These are phyloP conservation scores for Eutolmus rufibarbis DNA, from an alignment of 2,888 invertebrate species.

Conservation along the genomic window DNA sequence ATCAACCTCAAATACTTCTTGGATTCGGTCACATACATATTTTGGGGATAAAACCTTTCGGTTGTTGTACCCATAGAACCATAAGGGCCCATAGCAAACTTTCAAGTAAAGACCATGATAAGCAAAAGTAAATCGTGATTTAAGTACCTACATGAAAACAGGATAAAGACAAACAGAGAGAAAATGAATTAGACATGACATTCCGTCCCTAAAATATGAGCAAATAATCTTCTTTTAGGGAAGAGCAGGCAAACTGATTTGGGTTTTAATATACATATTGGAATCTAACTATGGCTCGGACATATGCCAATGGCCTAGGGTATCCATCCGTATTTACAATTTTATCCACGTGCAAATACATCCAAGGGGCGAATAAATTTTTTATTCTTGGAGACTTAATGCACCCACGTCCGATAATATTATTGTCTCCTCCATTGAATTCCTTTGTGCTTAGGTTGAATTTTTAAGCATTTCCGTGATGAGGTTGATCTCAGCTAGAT, in stretches of 20 bases:
- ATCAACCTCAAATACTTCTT: background rate
- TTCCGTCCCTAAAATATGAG: background rate
- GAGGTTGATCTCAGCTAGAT: background rate
- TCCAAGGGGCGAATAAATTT: background rate
- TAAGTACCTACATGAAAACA: background rate
- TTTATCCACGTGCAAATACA: slow-evolving; percentile 9
- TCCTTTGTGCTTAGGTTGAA: background rate
- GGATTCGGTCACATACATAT: background rate
- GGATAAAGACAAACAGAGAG: background rate
- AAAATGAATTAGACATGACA: background rate
- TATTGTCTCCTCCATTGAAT: slow-evolving; percentile 18
- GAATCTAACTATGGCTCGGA: background rate
- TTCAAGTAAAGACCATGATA: background rate
- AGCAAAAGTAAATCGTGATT: background rate
- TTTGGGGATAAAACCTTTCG: background rate
- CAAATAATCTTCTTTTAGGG: background rate
- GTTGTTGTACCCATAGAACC: background rate
- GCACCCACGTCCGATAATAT: background rate
- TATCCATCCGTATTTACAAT: background rate
- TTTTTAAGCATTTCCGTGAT: background rate
- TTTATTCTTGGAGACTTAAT: background rate
- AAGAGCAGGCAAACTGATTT: background rate
- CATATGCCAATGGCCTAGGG: background rate
- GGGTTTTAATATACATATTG: background rate
- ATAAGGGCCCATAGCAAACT: background rate